Evolutionary conservation across 1,140 invertebrate genomes (phyloP), one percentile per base, ranked within the genome.

Genomic region (Oncopodura yosiiana): DNA sequence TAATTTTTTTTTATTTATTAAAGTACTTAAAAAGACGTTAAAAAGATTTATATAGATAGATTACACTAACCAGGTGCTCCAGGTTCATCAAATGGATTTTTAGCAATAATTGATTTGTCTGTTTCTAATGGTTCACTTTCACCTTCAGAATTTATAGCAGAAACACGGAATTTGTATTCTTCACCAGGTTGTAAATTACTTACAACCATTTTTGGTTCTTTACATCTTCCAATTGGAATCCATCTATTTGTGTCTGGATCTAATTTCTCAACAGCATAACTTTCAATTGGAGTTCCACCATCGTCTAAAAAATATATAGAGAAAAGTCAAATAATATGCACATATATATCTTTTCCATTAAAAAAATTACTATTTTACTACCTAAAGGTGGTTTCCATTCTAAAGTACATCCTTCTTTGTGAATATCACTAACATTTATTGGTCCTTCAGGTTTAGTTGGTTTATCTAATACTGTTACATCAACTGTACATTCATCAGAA

Each of bases 51-150:
- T 34, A 9, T 9, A 34, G n/a, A n/a, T 34, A n/a, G 82, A 81
- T 37, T n/a, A n/a, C n/a, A n/a, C n/a, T n/a, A n/a, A n/a, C 87
- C 87, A 54, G 91, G 89, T 64, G 88, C 81, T 53, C 88, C 91
- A 63, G 92, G 91, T 69, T 90, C 86, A 71, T 94, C 90, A 70
- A 90, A 99, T 65, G 93, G 93, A 87, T 98, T 95, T 73, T 97
- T 97, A 19, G 94, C 94, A 61, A 95, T 78, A 54, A 95, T 90
- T 16, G 86, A 81, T 58, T 89, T 80, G 39, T 89, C 83, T 4
- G 89, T 88, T 61, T 86, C 82, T 36, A 98, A 71, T 14, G 92
- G 91, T 66, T 94, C 89, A 3, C 92, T 94, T 69, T 88, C 86
- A 19, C 94, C 94, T 72, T 96, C 89, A 48, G 85, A 81, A 69